Evolutionary conservation across 2,797 vertebrate genomes (phyloP).

Genomic region (Leptoclinus maculatus): DNA sequence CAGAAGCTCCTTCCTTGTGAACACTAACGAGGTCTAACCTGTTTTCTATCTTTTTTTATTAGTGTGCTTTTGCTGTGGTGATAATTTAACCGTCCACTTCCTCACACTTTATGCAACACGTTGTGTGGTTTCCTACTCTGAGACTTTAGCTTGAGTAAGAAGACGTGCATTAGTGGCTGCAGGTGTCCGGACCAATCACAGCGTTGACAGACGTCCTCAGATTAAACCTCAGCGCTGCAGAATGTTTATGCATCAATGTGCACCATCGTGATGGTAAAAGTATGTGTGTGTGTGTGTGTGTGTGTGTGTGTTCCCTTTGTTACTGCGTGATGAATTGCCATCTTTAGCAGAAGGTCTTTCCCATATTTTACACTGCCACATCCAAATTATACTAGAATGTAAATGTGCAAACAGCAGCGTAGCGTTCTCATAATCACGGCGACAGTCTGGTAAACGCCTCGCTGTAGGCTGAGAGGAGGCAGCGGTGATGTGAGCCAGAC

Average conservation of each 20-base stretch:
- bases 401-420: slow-evolving; percentile 57
- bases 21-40: too few species aligned
- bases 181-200: too few species aligned
- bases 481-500: not conserved
- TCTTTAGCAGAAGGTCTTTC: slow-evolving; percentile 56
- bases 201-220: too few species aligned
- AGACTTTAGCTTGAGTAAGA: too few species aligned
- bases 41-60: too few species aligned
- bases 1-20: too few species aligned
- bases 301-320: not conserved
- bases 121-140: too few species aligned
- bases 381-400: slow-evolving; percentile 59
- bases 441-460: slow-evolving; percentile 50
- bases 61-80: too few species aligned
- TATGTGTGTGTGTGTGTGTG: not conserved
- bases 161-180: too few species aligned
- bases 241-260: not conserved
- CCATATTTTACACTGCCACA: slow-evolving; percentile 55
- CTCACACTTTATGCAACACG: too few species aligned
- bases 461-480: slow-evolving; percentile 34
- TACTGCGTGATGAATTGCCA: slow-evolving; percentile 49
- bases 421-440: slow-evolving; percentile 61
- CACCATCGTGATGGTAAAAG: not conserved
- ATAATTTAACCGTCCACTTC: too few species aligned
- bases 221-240: slow-evolving; percentile 19